Conservation (phyloP, 2,888 invertebrate species). For the Miltochrista miniata region DNA sequence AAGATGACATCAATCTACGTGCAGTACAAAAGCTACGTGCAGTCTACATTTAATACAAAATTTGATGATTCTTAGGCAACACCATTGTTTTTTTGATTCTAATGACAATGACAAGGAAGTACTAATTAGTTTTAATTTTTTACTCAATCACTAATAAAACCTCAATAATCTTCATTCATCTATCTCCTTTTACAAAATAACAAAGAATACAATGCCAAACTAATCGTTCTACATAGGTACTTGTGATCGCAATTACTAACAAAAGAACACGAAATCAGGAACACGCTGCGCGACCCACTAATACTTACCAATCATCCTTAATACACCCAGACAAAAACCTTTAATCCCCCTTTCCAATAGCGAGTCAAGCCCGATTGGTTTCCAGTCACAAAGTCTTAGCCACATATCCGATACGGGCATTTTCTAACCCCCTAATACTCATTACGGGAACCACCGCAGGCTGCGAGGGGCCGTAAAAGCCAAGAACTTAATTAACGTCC, state of each 20-base stretch:
- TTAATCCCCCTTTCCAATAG: constrained; percentile 30
- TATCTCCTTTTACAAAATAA: neutral
- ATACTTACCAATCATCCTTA: constrained; percentile 5
- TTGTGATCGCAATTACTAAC: neutral
- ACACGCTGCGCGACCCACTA: neutral
- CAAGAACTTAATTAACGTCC: constrained; percentile 77
- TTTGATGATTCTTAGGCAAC: no score
- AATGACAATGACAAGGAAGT: no score
- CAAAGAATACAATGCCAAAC: no score
- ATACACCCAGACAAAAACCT: constrained; percentile 19
- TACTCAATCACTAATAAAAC: no score
- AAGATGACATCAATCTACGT: no score
- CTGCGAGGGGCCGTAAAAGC: constrained; percentile 61
- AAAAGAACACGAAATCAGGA: neutral
- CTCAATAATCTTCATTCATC: no score
- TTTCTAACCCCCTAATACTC: constrained; percentile 51
- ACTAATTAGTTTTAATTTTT: no score
- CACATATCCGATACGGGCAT: constrained; percentile 43
- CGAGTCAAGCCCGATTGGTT: constrained; percentile 40
- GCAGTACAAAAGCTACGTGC: no score
- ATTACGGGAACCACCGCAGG: constrained; percentile 57
- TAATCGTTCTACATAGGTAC: no score
- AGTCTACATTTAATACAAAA: no score
- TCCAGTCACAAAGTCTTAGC: constrained; percentile 42
- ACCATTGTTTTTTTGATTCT: no score